A percentile compares a stretch with the other conserved stretches of the same genome.
These are phyloP conservation scores for Odontocolon sp. DNA, from an alignment of 2,888 invertebrate genomes.

Conservation along the genomic window DNA sequence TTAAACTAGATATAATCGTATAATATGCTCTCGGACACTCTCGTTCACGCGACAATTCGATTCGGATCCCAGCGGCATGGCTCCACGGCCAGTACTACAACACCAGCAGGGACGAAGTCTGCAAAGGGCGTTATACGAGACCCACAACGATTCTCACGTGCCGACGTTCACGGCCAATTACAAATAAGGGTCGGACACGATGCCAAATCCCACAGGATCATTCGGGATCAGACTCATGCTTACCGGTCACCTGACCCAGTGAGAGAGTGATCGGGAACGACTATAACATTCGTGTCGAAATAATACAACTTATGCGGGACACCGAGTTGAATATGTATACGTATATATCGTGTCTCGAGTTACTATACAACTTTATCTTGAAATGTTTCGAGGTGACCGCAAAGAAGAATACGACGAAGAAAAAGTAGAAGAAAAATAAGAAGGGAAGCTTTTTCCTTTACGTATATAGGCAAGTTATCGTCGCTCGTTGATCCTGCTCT, in stretches of 20 bases:
- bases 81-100: not conserved
- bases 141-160: slow-evolving; percentile 62
- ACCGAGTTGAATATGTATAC: not conserved
- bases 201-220: slow-evolving; percentile 66
- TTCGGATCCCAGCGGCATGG: not conserved
- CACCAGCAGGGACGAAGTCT: slow-evolving; percentile 9
- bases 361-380: not conserved
- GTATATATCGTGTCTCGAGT: not conserved
- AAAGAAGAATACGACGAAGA: not conserved
- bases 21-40: slow-evolving; percentile 9
- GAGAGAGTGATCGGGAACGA: not conserved
- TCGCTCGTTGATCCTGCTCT: slow-evolving; percentile 46
- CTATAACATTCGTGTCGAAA: not conserved
- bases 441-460: slow-evolving; percentile 12
- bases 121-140: slow-evolving; percentile 47
- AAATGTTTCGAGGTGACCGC: slow-evolving; percentile 3
- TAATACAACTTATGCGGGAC: not conserved
- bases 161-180: slow-evolving; percentile 68
- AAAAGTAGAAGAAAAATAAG: not conserved
- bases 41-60: slow-evolving; percentile 48
- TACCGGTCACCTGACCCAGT: slow-evolving; percentile 63
- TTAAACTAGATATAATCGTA: slow-evolving; percentile 41
- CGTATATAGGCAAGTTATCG: slow-evolving; percentile 49
- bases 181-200: slow-evolving; percentile 64
- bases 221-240: slow-evolving; percentile 63